These are phyloP conservation scores for Aporophyla lueneburgensis DNA, from an alignment of 2,888 invertebrate species.

Conservation along the genomic window DNA sequence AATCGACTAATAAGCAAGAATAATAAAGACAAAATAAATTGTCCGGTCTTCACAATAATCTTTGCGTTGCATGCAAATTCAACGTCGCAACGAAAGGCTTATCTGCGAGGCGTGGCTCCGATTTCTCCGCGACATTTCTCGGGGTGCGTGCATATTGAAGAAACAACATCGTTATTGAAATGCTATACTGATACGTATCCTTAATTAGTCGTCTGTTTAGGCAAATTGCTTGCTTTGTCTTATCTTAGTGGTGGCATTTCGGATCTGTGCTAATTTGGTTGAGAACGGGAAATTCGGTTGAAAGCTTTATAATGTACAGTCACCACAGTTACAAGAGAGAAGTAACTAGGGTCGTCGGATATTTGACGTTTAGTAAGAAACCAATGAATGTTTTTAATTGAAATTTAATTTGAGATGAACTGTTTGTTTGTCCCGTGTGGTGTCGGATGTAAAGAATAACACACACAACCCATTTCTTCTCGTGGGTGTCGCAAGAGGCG, in stretches of 20 bases:
- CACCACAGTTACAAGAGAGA: too few species aligned
- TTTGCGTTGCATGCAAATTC: slow-evolving; percentile 79
- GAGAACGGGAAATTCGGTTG: background rate
- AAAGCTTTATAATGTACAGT: background rate
- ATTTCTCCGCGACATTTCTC: slow-evolving; percentile 77
- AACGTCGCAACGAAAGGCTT: slow-evolving; percentile 76
- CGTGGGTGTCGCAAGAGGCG: too few species aligned
- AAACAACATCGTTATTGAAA: slow-evolving; percentile 62
- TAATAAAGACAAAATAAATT: background rate
- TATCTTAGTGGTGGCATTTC: slow-evolving; percentile 24
- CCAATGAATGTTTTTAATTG: too few species aligned
- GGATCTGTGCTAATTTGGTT: slow-evolving; percentile 31
- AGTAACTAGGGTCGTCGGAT: too few species aligned
- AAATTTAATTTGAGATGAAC: too few species aligned
- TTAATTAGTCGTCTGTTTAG: slow-evolving; percentile 60
- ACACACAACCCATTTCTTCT: too few species aligned
- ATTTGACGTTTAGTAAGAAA: too few species aligned
- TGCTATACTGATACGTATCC: slow-evolving; percentile 52
- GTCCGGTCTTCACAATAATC: slow-evolving; percentile 60
- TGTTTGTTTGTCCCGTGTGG: too few species aligned
- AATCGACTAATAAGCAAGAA: background rate
- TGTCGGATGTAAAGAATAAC: too few species aligned
- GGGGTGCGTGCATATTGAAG: slow-evolving; percentile 73
- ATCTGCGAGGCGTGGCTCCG: slow-evolving; percentile 75
- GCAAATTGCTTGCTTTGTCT: slow-evolving; percentile 56